Conservation (phyloP, 1,140 invertebrate species). For the Drosophila repletoides region DNA sequence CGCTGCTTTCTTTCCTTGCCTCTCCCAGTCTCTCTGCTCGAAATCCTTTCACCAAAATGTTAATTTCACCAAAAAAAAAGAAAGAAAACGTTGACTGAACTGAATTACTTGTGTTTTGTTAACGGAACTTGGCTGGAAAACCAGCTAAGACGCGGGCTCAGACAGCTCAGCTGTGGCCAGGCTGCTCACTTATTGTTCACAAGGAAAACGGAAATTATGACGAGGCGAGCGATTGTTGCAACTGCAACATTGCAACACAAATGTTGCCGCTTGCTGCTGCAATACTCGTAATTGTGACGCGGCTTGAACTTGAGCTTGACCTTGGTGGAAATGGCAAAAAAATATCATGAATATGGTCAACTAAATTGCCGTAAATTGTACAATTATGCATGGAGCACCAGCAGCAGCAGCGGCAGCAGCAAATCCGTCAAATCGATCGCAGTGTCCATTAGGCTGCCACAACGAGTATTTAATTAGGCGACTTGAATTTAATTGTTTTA, state of each 20-base stretch:
- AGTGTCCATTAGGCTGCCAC: slow-evolving; percentile 10
- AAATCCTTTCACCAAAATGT: slow-evolving; percentile 60
- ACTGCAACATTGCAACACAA: slow-evolving; percentile 16
- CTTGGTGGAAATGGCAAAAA: slow-evolving; percentile 51
- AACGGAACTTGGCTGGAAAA: slow-evolving; percentile 49
- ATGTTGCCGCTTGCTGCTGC: too few relatives aligned
- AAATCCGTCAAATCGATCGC: slow-evolving; percentile 36
- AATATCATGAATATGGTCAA: slow-evolving; percentile 12
- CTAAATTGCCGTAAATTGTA: slow-evolving; percentile 31
- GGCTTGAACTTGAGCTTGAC: slow-evolving; percentile 79
- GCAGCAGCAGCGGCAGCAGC: slow-evolving; percentile 18
- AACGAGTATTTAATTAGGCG: slow-evolving; percentile 63
- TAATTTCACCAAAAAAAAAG: slow-evolving; percentile 26
- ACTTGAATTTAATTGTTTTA: slow-evolving; percentile 47
- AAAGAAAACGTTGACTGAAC: slow-evolving; percentile 25
- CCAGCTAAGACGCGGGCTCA: slow-evolving; percentile 27
- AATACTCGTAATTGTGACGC: slow-evolving; percentile 40
- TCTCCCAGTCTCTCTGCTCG: neutral
- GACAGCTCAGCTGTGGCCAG: slow-evolving; percentile 9
- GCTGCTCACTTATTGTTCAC: slow-evolving; percentile 31
- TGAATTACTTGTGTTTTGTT: slow-evolving; percentile 31
- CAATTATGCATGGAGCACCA: slow-evolving; percentile 37
- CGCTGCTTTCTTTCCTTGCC: slow-evolving; percentile 14
- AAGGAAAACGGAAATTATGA: slow-evolving; percentile 66
- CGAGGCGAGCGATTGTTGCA: slow-evolving; percentile 1